Evolutionary conservation across 2,113 vertebrate genomes (phyloP).

Genomic region (Eira barbara): DNA sequence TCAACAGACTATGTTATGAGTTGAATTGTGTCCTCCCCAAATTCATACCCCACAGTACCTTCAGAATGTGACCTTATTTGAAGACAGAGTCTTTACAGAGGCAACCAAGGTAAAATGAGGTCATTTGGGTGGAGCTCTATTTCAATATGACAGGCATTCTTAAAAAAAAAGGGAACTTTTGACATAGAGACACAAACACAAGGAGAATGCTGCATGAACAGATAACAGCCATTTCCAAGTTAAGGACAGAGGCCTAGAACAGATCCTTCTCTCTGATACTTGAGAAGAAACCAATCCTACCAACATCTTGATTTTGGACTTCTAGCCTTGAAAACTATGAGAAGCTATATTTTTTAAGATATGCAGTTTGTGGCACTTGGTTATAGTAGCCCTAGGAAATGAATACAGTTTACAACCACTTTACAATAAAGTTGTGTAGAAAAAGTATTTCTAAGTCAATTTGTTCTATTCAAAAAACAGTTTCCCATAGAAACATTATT

Average conservation of each 20-base stretch:
- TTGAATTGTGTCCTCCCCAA: not conserved
- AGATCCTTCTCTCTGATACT: not conserved
- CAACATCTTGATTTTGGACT: not conserved
- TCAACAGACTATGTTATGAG: not conserved
- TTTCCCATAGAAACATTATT: not conserved
- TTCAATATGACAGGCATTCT: not conserved
- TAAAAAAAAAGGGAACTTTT: not conserved
- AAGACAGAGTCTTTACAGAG: not conserved
- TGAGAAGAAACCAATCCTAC: not conserved
- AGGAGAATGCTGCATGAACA: not conserved
- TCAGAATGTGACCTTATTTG: not conserved
- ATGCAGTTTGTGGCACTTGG: not conserved
- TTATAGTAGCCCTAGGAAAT: not conserved
- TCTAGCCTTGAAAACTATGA: not conserved
- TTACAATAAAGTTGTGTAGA: not conserved
- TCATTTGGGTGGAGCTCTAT: not conserved
- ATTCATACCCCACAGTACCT: not conserved
- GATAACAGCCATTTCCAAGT: not conserved
- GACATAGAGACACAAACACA: not conserved
- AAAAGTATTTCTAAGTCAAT: not conserved
- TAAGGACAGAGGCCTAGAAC: not conserved
- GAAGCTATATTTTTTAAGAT: not conserved
- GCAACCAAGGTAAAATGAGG: not conserved
- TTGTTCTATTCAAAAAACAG: not conserved
- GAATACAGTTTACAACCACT: not conserved